These are phyloP conservation scores for Linyphia triangularis DNA, from an alignment of 2,888 invertebrate species.

Conservation along the genomic window DNA sequence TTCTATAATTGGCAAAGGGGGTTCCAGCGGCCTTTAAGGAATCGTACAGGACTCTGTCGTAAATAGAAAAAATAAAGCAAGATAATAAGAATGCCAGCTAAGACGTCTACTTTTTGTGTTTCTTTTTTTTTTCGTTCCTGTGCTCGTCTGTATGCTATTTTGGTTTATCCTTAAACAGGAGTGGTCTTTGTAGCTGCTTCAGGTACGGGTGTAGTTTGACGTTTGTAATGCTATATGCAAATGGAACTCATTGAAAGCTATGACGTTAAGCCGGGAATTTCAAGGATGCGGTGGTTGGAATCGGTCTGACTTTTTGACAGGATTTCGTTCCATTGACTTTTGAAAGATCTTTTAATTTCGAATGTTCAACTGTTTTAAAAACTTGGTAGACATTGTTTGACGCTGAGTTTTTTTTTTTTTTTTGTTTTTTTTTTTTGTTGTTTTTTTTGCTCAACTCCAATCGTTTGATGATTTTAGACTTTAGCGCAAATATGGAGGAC, in stretches of 20 bases:
- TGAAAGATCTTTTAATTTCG: too few species aligned
- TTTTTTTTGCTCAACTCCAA: too few species aligned
- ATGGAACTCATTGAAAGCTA: constrained; percentile 25
- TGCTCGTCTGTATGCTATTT: constrained; percentile 26
- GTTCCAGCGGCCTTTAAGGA: background rate
- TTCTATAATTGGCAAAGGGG: constrained; percentile 62
- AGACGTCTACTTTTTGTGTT: constrained; percentile 19
- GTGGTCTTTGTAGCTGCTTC: background rate
- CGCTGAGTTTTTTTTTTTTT: too few species aligned
- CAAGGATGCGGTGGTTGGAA: too few species aligned
- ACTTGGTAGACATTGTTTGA: too few species aligned
- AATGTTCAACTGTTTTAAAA: too few species aligned
- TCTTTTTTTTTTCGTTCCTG: background rate
- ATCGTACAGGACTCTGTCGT: background rate
- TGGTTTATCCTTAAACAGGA: background rate
- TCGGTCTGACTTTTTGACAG: too few species aligned
- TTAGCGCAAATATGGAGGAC: too few species aligned
- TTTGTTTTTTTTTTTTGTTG: too few species aligned
- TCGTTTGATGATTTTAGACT: too few species aligned
- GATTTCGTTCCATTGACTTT: too few species aligned
- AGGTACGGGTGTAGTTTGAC: constrained; percentile 11
- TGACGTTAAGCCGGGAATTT: background rate
- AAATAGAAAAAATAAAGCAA: background rate
- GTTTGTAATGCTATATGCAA: constrained; percentile 20
- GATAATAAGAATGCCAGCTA: constrained; percentile 57